Base-by-base conservation (phyloP, 2,797 vertebrate species). In the Uromys caudimaculatus region DNA sequence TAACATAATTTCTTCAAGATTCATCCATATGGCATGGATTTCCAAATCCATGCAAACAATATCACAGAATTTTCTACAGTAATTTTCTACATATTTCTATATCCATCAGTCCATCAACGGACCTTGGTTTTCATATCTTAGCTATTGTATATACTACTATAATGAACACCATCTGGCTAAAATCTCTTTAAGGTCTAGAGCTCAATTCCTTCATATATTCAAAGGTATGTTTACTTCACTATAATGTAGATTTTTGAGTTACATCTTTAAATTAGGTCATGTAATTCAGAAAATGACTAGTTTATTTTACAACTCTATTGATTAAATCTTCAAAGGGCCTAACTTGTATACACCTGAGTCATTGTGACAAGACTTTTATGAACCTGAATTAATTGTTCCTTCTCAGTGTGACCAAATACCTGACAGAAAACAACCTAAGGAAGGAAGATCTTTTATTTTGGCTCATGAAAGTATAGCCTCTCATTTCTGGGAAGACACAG, bases 291-390 rank as follows among this genome's bases (percentile, higher is more conserved):
- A 93, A 90, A 60, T 47, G 32, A 9, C 67, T 71, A 82, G 6
- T 27, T 27, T 52, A 52, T 69, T 23, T 88, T 83, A 82, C 52
- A 94, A 41, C 85, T 88, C 3, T 54, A 13, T 85, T 24, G 38
- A 73, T 85, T 90, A 88, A 96, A 93, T 93, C 78, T 50, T 54
- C n/a, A 88, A 81, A 88, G 9, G 10, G 76, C 56, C n/a, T 75
- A 16, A 82, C 38, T 76, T 96, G 75, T 73, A 54, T 67, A n/a
- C 54, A 19, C 35, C 52, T 19, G 50, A 54, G n/a, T 23, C 69
- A 71, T 4, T 71, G n/a, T n/a, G 69, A 38, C n/a, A 17, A 71
- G 29, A 88, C 44, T 73, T 96, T 78, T 82, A 56, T 69, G 27
- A 56, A 41, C 23, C 50, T n/a, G 50, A 52, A n/a, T 79, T 79